These are phyloP conservation scores for Octodon degus DNA, from an alignment of 2,113 vertebrate species.

Conservation along the genomic window DNA sequence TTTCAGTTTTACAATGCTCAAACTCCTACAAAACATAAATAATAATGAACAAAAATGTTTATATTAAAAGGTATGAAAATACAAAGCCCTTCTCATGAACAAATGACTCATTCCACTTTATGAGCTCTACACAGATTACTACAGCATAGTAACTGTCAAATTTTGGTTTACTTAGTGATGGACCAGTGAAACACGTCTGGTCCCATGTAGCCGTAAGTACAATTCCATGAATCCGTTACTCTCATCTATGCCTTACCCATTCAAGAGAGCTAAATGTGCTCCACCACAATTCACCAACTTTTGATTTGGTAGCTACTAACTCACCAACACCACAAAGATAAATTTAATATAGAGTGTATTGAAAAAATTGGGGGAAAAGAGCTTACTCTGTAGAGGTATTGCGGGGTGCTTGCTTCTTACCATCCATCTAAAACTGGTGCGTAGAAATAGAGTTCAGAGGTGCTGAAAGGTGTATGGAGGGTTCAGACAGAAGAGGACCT, in stretches of 20 bases:
- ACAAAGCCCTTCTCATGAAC: background rate
- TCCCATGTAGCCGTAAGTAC: background rate
- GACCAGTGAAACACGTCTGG: background rate
- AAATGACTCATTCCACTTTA: background rate
- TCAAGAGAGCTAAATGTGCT: background rate
- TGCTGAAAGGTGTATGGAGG: background rate
- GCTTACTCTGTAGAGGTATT: background rate
- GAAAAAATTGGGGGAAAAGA: background rate
- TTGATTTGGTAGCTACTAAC: background rate
- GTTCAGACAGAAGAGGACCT: background rate
- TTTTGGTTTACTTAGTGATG: background rate
- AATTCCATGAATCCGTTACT: background rate
- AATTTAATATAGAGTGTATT: background rate
- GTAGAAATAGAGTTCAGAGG: background rate
- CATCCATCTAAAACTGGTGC: background rate
- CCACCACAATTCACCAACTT: background rate
- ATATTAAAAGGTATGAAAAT: background rate
- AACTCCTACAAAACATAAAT: background rate
- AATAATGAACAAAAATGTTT: background rate
- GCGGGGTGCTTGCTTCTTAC: background rate
- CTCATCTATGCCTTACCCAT: background rate
- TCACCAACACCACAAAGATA: background rate
- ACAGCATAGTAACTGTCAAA: background rate
- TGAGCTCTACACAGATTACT: background rate
- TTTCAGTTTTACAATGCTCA: slow-evolving; percentile 22